These are phyloP conservation scores for Danaus plexippus DNA, from an alignment of 1,140 invertebrate genomes.

Conservation along the genomic window DNA sequence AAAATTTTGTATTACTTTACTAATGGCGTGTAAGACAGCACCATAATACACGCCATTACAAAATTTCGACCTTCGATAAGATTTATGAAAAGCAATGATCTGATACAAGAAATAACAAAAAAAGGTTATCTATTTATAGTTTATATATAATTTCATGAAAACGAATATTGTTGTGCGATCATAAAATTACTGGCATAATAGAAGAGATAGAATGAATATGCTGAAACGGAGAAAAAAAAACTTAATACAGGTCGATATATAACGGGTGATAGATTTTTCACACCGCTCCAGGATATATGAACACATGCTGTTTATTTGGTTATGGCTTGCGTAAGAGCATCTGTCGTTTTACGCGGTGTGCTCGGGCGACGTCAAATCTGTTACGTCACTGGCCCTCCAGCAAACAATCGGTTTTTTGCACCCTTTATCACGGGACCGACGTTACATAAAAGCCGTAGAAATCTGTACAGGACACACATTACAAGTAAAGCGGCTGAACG, in stretches of 20 bases:
- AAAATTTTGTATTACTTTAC: constrained; percentile 15
- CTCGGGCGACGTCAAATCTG: constrained; percentile 48
- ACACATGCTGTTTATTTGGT: constrained; percentile 67
- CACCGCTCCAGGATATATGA: constrained; percentile 49
- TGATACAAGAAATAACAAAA: no score
- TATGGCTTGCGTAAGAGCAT: constrained; percentile 58
- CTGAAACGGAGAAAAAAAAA: no score
- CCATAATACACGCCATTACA: constrained; percentile 1
- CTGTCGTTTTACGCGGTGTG: constrained; percentile 49
- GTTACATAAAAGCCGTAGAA: constrained; percentile 64
- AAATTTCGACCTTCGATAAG: constrained; percentile 17
- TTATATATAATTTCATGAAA: background rate
- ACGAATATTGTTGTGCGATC: no score
- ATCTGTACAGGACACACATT: constrained; percentile 65
- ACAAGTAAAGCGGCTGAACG: constrained; percentile 59
- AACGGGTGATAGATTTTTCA: constrained; percentile 35
- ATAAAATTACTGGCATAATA: no score
- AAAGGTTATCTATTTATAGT: no score
- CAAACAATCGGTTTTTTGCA: constrained; percentile 68
- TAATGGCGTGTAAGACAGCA: constrained; percentile 17
- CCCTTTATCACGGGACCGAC: constrained; percentile 63
- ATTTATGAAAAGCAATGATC: constrained; percentile 6
- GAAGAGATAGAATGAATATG: no score
- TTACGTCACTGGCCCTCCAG: constrained; percentile 60
- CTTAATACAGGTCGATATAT: no score